These are phyloP conservation scores for Lepidocyrtinus sp. DNA, from an alignment of 2,888 invertebrate species.

Conservation along the genomic window DNA sequence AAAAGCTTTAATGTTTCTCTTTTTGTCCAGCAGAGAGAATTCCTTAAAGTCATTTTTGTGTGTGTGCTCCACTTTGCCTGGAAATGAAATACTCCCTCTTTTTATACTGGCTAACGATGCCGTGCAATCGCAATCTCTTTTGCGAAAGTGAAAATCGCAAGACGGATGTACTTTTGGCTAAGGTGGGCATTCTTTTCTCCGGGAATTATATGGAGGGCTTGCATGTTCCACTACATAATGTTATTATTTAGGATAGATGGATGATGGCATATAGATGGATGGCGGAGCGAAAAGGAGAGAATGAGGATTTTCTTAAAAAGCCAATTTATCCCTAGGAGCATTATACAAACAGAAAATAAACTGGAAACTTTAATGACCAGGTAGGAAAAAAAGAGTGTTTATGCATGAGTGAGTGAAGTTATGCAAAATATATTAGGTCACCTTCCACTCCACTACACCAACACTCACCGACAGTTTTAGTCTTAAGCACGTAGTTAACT, in stretches of 20 bases:
- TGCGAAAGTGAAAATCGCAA: constrained; percentile 50
- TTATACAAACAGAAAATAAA: constrained; percentile 32
- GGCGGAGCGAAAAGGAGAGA: constrained; percentile 10
- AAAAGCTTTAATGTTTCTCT: not conserved
- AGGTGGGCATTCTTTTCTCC: constrained; percentile 35
- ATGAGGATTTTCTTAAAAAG: constrained; percentile 56
- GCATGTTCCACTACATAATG: constrained; percentile 28
- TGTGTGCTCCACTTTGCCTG: constrained; percentile 54
- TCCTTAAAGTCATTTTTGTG: constrained; percentile 50
- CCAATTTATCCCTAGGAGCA: constrained; percentile 58
- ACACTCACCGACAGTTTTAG: too few species aligned
- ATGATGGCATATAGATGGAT: constrained; percentile 56
- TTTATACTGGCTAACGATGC: constrained; percentile 27
- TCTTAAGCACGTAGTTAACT: constrained; percentile 53
- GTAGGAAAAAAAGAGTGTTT: constrained; percentile 41
- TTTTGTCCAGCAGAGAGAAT: not conserved
- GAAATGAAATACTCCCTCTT: constrained; percentile 4
- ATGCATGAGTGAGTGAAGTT: constrained; percentile 51
- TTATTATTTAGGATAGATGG: constrained; percentile 44
- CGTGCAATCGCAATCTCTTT: constrained; percentile 47
- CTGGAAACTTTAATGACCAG: constrained; percentile 49
- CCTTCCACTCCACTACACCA: too few species aligned
- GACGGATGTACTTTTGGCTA: constrained; percentile 51
- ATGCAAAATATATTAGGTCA: constrained; percentile 49
- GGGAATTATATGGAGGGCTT: not conserved